phyloP scores from a whole-genome alignment of 2,888 invertebrate genomes.

The Metalampra italica region DNA sequence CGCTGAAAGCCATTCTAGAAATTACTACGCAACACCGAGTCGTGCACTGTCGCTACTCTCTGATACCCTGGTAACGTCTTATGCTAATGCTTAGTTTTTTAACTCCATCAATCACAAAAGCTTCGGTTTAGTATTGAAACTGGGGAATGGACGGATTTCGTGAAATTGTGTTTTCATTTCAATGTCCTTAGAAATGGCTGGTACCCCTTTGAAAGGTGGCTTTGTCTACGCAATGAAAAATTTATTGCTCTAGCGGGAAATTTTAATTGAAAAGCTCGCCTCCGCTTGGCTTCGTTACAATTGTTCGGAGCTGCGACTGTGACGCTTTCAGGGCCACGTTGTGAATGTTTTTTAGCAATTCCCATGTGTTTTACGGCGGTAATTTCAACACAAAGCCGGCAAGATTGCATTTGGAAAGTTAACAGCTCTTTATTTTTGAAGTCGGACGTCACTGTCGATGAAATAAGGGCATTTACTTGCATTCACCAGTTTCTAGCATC shows the following conservation, averaged over 20 bases:
- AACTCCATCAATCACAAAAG: constrained; percentile 42
- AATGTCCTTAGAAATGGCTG: constrained; percentile 34
- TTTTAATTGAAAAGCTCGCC: constrained; percentile 49
- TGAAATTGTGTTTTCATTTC: constrained; percentile 28
- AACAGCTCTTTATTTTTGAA: neutral
- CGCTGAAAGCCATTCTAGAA: constrained; percentile 70
- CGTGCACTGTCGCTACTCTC: constrained; percentile 47
- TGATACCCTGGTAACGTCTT: constrained; percentile 36
- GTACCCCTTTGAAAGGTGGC: constrained; percentile 38
- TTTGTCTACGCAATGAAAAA: constrained; percentile 60
- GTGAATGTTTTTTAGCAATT: constrained; percentile 6
- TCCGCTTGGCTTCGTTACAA: constrained; percentile 14
- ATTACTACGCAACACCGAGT: constrained; percentile 72
- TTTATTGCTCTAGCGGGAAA: constrained; percentile 63
- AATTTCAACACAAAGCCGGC: constrained; percentile 3
- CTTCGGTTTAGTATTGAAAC: constrained; percentile 6
- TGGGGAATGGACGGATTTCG: constrained; percentile 4
- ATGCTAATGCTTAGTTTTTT: constrained; percentile 58
- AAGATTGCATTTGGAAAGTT: neutral
- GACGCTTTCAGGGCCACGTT: constrained; percentile 5
- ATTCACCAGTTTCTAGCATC: too few relatives aligned
- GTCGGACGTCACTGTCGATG: neutral
- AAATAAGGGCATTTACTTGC: neutral
- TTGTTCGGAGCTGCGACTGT: constrained; percentile 14
- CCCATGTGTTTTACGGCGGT: constrained; percentile 8